phyloP scores from a whole-genome alignment of 1,140 invertebrate species.

The Frieseomelitta varia region DNA sequence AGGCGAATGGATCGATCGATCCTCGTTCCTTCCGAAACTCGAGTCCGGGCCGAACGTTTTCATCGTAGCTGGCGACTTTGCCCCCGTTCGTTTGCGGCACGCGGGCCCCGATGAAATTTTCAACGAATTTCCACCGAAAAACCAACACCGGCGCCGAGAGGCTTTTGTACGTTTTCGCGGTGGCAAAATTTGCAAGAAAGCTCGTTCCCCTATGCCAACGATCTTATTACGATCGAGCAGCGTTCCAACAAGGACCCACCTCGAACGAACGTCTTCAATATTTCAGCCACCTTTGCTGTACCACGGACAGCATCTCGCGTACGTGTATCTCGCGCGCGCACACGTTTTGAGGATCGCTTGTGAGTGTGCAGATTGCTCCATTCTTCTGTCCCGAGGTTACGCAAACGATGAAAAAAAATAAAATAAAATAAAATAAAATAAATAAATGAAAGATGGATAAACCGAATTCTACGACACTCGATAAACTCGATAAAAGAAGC shows the following conservation, averaged over 20 bases:
- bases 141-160: conserved; percentile 4
- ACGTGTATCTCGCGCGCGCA: too few species aligned
- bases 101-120: conserved; percentile 57
- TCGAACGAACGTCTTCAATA: neutral
- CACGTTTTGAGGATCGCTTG: too few species aligned
- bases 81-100: conserved; percentile 56
- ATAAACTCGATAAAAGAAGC: too few species aligned
- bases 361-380: too few species aligned
- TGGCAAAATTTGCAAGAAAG: conserved; percentile 35
- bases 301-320: too few species aligned
- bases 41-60: too few species aligned
- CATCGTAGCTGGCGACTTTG: conserved; percentile 59
- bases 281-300: neutral
- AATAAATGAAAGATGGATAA: too few species aligned
- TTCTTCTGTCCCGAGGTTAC: too few species aligned
- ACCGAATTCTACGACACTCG: too few species aligned
- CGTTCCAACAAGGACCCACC: neutral
- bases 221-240: neutral
- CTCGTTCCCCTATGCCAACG: neutral
- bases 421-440: too few species aligned
- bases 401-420: too few species aligned
- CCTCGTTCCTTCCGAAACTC: conserved; percentile 14
- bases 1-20: neutral
- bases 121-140: conserved; percentile 59
- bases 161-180: conserved; percentile 34